Evolutionary conservation across 2,113 vertebrate species (phyloP), one percentile per base, ranked within the genome.

Genomic region (Empidonax traillii): DNA sequence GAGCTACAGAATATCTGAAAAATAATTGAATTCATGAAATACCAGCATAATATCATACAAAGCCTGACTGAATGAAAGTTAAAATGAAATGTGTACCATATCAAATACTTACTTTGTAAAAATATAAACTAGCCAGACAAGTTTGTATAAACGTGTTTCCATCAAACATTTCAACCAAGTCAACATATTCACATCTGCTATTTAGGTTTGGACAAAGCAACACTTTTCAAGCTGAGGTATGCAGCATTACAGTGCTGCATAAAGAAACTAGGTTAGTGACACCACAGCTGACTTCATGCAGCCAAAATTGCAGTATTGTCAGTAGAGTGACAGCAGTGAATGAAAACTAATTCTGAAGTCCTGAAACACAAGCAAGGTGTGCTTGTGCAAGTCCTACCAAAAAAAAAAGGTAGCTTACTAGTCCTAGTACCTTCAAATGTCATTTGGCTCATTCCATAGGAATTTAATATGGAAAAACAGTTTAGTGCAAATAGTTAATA

Each of bases 81-180:
- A 86, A 93, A 97, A 88, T 62, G 15, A 93, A 94, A 81, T 80
- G 24, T 90, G 95, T 96, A 63, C 66, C 72, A 55, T 92, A 89
- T 81, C 76, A 90, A 95, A 69, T 84, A 89, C 58, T 87, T 89
- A 62, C 41, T 81, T 91, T 80, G 62, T 83, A 76, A 84, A 93
- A 90, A 86, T 67, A 55, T 15, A 43, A 59, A 62, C 62, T 27
- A 84, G 68, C 77, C 47, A 90, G 52, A 71, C 24, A 3, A 5
- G 27, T 93, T 94, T 83, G 47, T 84, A 55, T 67, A 47, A 84
- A 71, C 19, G 74, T 89, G 53, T 77, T 96, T 85, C 69, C 41
- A 61, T 67, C 82, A 78, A 47, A 30, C 39, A 67, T 86, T 93
- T 86, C 80, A 91, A 80, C 65, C 33, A 89, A 81, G 73, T 95